Percentiles rank a stretch among this genome's conserved stretches.
These are phyloP conservation scores for Neogale vison DNA, from an alignment of 2,113 vertebrate species.

Conservation along the genomic window DNA sequence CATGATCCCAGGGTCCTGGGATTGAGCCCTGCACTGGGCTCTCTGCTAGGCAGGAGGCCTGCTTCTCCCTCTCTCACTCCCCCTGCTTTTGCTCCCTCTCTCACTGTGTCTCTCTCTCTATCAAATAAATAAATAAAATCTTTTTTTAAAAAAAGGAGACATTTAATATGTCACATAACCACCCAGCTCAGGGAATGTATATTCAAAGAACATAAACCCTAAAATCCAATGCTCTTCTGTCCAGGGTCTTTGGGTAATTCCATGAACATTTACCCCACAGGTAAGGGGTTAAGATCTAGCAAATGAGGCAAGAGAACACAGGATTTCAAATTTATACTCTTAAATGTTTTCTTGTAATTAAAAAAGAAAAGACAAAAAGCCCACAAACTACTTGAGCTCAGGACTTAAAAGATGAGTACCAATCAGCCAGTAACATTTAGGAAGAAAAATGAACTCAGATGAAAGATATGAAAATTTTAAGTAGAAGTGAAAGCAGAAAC, in stretches of 20 bases:
- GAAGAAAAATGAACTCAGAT: not conserved
- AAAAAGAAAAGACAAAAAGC: not conserved
- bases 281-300: not conserved
- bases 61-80: no score
- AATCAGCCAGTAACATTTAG: not conserved
- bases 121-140: no score
- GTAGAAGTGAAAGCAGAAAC: not conserved
- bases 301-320: not conserved
- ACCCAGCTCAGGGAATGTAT: conserved; percentile 38
- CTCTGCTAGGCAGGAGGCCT: no score
- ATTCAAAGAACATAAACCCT: conserved; percentile 59
- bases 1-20: no score
- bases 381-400: not conserved
- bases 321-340: conserved; percentile 20
- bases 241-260: not conserved
- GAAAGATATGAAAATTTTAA: not conserved
- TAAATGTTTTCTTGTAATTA: not conserved
- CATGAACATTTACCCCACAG: not conserved
- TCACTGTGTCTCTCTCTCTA: no score
- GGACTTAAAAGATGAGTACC: not conserved
- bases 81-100: no score
- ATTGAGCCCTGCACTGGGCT: no score
- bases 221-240: conserved; percentile 45
- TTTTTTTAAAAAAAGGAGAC: not conserved
- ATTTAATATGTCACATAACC: conserved; percentile 57